Evolutionary conservation across 2,113 vertebrate species (phyloP).

Genomic region (Reinhardtius hippoglossoides): DNA sequence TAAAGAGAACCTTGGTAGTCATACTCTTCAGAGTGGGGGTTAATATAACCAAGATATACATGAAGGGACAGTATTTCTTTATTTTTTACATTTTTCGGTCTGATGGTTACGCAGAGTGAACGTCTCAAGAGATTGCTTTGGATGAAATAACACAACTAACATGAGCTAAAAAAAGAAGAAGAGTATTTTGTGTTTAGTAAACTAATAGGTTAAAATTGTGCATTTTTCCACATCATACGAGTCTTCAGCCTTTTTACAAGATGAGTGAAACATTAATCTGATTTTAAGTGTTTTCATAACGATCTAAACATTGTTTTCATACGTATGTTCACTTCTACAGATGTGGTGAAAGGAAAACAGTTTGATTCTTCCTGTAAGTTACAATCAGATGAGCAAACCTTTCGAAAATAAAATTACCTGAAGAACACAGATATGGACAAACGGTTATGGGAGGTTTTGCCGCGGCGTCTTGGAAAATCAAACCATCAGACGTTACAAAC

Average conservation of each 20-base stretch:
- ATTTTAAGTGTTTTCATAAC: no score
- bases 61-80: constrained; percentile 2
- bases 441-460: neutral
- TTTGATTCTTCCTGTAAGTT: no score
- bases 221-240: no score
- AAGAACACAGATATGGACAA: neutral
- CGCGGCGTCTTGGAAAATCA: neutral
- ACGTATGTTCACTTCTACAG: no score
- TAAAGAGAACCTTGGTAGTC: neutral
- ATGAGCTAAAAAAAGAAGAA: neutral
- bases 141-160: constrained; percentile 1
- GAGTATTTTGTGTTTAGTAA: no score
- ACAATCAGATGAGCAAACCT: no score
- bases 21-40: constrained; percentile 22
- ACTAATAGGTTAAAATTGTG: no score
- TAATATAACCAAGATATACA: constrained; percentile 52
- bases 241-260: no score
- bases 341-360: no score
- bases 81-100: neutral
- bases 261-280: no score
- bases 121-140: neutral
- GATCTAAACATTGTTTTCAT: no score
- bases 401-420: neutral
- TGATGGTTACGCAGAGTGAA: neutral
- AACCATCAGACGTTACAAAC: neutral